Evolutionary conservation across 2,888 invertebrate genomes (phyloP), one percentile per base, ranked within the genome.

Genomic region (Agrilus cyanescens): DNA sequence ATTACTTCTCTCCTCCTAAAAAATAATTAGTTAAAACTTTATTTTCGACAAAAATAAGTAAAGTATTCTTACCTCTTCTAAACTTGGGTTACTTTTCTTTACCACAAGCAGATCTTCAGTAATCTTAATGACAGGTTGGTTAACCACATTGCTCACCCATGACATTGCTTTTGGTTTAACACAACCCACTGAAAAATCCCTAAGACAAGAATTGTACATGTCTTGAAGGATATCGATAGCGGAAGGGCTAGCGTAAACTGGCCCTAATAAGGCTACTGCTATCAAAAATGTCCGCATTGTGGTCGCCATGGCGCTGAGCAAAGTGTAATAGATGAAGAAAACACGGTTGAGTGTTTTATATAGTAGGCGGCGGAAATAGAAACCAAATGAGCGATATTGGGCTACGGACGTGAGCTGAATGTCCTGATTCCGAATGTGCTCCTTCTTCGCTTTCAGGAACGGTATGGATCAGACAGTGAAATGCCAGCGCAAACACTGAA

Each of bases 61-160:
- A 13, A 8, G 4, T 18, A 8, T 35, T 33, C 38, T 45, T 50
- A 57, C 58, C 51, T 56, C 60, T 31, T 57, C 55, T 12, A 55
- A 48, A 35, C 59, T 59, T 2, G 74, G 60, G 37, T 62, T 67
- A 35, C 67, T 71, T 36, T 79, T 82, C 57, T 76, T 81, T 16
- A 85, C 73, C 49, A 87, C 74, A 12, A 79, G 72, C 43, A 88
- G 69, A 57, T 85, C 80, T n/a, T 85, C 78, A 5, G 85, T 86
- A 49, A 88, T 75, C 46, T 72, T 75, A 51, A 87, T 80, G 59
- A 78, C 77, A 43, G 82, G 80, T 54, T 82, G 73, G 53, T 76
- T 72, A 14, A 75, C 66, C 3, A 80, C 81, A 46, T 74, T 70
- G 52, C 78, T 79, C 53, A 85, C 73, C 80, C 85, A 87, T 50